Percentiles rank a stretch among this genome's conserved stretches.
Conservation (phyloP, 2,888 invertebrate species). For the Apotomis turbidana region DNA sequence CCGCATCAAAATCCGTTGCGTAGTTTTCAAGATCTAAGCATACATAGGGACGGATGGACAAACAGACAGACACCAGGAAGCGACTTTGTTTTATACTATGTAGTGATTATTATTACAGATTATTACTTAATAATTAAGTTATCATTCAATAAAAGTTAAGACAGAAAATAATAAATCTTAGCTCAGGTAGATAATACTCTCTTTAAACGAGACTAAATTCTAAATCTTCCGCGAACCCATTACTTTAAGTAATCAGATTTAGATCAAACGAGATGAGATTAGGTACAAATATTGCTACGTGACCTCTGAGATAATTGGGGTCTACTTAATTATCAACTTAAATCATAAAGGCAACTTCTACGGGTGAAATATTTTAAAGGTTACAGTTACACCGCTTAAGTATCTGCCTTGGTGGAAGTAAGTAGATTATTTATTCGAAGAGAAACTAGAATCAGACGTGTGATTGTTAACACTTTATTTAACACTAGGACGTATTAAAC, state of each 20-base stretch:
- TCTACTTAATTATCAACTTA: conserved; percentile 16
- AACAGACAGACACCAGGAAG: too few relatives aligned
- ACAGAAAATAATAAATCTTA: neutral
- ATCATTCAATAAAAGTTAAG: neutral
- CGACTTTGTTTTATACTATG: too few relatives aligned
- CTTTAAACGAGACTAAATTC: conserved; percentile 3
- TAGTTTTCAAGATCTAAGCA: too few relatives aligned
- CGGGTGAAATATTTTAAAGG: neutral
- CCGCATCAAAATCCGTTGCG: too few relatives aligned
- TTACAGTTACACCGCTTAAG: neutral
- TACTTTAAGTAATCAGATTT: conserved; percentile 18
- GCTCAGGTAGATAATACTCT: neutral
- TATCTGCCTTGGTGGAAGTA: neutral
- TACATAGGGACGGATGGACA: too few relatives aligned
- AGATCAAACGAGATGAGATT: conserved; percentile 6
- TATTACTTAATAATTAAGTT: too few relatives aligned
- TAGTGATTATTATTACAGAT: too few relatives aligned
- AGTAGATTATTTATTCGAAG: neutral
- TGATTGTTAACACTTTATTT: too few relatives aligned
- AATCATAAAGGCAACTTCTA: conserved; percentile 1
- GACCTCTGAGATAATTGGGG: conserved; percentile 10
- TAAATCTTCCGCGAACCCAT: neutral
- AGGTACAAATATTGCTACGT: conserved; percentile 19
- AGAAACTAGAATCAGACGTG: neutral
- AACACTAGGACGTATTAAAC: too few relatives aligned